Conservation (phyloP, 2,113 vertebrate species). For the Desmodus rotundus region DNA sequence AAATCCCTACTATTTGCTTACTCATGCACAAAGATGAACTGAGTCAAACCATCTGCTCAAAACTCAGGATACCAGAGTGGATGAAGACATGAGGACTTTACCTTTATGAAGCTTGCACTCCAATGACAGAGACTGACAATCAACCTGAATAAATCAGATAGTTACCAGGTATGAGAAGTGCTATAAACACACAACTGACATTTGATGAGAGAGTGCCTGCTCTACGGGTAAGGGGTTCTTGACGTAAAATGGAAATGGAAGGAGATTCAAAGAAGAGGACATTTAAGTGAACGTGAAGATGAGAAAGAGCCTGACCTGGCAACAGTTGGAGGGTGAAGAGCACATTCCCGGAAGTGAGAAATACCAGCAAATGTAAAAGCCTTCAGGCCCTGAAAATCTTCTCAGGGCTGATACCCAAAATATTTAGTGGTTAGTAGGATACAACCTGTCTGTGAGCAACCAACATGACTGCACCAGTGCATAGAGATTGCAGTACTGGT, state of each 20-base stretch:
- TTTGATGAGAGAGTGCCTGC: background rate
- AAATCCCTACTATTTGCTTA: background rate
- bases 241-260: background rate
- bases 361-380: background rate
- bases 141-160: background rate
- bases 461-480: background rate
- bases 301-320: background rate
- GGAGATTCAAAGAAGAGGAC: background rate
- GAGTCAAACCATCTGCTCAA: background rate
- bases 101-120: background rate
- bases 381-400: background rate
- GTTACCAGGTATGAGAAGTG: background rate
- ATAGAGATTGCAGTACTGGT: accelerated
- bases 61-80: background rate
- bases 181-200: too few species aligned
- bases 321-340: background rate
- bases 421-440: background rate
- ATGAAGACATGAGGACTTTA: background rate
- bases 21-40: background rate
- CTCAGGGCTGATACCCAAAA: background rate
- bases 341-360: background rate
- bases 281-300: background rate
- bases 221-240: background rate
- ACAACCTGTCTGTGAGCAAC: background rate
- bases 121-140: background rate